Percentiles rank a stretch among this genome's conserved stretches.
Evolutionary conservation across 2,888 invertebrate species (phyloP).

Genomic region (Empis livida): DNA sequence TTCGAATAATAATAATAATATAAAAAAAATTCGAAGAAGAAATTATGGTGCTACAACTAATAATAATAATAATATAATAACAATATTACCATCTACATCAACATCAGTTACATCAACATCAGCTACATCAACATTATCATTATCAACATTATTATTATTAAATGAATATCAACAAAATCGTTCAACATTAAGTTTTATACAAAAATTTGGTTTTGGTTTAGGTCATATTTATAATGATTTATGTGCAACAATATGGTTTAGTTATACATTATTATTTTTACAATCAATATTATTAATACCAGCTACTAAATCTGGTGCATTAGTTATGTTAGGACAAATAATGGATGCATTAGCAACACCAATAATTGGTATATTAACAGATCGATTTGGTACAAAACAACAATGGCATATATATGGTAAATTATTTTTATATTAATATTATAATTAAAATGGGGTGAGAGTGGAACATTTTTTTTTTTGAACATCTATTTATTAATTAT

Average conservation of each 20-base stretch:
- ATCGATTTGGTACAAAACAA: conserved; percentile 63
- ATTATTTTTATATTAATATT: conserved; percentile 11
- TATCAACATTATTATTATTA: too few relatives aligned
- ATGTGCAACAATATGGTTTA: conserved; percentile 95
- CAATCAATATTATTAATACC: conserved; percentile 46
- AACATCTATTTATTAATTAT: too few relatives aligned
- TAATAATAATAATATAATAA: too few relatives aligned
- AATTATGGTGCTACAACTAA: too few relatives aligned
- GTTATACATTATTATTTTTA: conserved; percentile 78
- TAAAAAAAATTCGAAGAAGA: too few relatives aligned
- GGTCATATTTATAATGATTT: conserved; percentile 91
- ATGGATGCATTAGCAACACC: conserved; percentile 82
- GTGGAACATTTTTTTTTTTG: too few relatives aligned
- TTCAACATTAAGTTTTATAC: conserved; percentile 17
- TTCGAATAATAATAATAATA: too few relatives aligned
- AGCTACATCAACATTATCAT: too few relatives aligned
- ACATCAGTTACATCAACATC: too few relatives aligned
- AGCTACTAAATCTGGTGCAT: conserved; percentile 44
- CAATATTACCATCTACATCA: too few relatives aligned
- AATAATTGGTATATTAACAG: conserved; percentile 69
- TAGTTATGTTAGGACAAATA: conserved; percentile 59
- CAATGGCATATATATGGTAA: conserved; percentile 76
- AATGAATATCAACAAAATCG: neutral
- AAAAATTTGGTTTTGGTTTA: conserved; percentile 46
- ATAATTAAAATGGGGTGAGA: neutral